Conservation (phyloP, 2,113 vertebrate species). For the Nasalis larvatus region DNA sequence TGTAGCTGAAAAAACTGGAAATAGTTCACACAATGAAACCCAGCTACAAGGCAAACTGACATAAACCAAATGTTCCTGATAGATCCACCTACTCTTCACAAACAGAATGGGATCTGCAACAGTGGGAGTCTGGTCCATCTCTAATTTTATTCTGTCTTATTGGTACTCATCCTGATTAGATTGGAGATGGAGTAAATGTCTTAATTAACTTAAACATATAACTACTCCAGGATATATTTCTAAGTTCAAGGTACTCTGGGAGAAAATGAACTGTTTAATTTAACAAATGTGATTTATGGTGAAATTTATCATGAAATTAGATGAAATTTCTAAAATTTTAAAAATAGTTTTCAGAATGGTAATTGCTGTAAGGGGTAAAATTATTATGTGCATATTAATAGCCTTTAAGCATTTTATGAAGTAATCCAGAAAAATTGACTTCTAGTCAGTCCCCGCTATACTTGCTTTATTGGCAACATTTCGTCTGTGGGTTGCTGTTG, state of each 20-base stretch:
- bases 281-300: constrained; percentile 45
- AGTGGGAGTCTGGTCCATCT: constrained; percentile 69
- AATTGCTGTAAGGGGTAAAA: constrained; percentile 32
- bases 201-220: constrained; percentile 75
- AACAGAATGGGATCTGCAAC: constrained; percentile 75
- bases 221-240: constrained; percentile 70
- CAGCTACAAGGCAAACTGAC: constrained; percentile 81
- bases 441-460: not conserved
- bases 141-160: constrained; percentile 81
- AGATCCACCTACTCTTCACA: constrained; percentile 77
- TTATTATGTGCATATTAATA: constrained; percentile 26
- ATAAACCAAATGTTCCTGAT: constrained; percentile 79
- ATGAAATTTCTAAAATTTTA: constrained; percentile 35
- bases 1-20: constrained; percentile 79
- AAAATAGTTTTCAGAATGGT: constrained; percentile 42
- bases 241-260: constrained; percentile 56
- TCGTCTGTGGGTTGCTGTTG: constrained; percentile 69
- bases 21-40: constrained; percentile 77
- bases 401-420: constrained; percentile 37
- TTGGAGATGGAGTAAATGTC: constrained; percentile 74
- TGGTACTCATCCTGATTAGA: constrained; percentile 77
- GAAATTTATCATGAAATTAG: constrained; percentile 49
- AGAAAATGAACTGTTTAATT: constrained; percentile 64
- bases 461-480: constrained; percentile 55
- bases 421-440: constrained; percentile 50